phyloP scores from a whole-genome alignment of 2,888 invertebrate genomes.

The Tanypteryx hageni region DNA sequence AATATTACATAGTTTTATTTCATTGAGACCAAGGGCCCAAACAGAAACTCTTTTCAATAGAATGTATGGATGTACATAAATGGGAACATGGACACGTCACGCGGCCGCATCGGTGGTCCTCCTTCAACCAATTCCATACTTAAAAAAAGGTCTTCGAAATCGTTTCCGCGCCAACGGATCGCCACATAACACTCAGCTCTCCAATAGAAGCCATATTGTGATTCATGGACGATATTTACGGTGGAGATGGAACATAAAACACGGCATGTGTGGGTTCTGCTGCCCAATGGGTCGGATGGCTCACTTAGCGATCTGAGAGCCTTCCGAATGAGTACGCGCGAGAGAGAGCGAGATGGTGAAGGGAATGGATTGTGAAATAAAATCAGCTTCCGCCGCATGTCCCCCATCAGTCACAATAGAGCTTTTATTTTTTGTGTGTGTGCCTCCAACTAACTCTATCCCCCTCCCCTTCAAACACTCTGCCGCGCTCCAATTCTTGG shows the following conservation, averaged over 20 bases:
- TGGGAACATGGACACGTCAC: too few species aligned
- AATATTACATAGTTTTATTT: too few species aligned
- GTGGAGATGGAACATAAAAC: not conserved
- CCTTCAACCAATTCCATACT: too few species aligned
- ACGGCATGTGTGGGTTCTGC: not conserved
- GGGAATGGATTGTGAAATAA: not conserved
- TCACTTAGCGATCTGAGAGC: too few species aligned
- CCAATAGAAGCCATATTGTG: not conserved
- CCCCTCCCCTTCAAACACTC: not conserved
- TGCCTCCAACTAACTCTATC: not conserved
- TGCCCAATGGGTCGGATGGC: not conserved
- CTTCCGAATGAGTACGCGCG: not conserved
- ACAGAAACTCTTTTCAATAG: too few species aligned
- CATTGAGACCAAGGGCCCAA: too few species aligned
- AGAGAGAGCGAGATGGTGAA: not conserved
- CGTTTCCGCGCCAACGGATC: not conserved
- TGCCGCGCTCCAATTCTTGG: constrained; percentile 11
- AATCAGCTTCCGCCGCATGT: not conserved
- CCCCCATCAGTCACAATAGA: not conserved
- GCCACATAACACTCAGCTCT: not conserved
- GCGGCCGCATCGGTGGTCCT: too few species aligned
- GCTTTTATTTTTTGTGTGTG: not conserved
- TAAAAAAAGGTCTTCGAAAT: not conserved
- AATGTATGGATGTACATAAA: too few species aligned
- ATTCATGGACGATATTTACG: not conserved